phyloP scores from a whole-genome alignment of 2,113 vertebrate genomes.

The Bufo bufo region DNA sequence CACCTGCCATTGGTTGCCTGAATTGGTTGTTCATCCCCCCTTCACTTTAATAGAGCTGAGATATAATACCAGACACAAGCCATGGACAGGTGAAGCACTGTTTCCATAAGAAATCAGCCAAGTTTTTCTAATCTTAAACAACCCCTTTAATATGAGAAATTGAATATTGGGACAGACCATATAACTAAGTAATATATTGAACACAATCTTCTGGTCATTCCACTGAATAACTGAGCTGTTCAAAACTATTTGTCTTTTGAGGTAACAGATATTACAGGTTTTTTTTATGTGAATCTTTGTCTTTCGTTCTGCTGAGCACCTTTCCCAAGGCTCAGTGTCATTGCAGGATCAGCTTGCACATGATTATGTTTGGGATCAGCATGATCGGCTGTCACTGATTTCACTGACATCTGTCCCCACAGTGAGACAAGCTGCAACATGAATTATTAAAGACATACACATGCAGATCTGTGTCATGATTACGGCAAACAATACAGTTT shows the following conservation, averaged over 20 bases:
- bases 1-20: no score
- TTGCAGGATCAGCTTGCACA: slow-evolving; percentile 74
- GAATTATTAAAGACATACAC: slow-evolving; percentile 82
- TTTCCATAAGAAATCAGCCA: no score
- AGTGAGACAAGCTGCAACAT: slow-evolving; percentile 84
- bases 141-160: no score
- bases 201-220: background rate
- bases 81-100: no score
- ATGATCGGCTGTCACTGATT: slow-evolving; percentile 90
- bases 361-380: slow-evolving; percentile 85
- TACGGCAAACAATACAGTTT: slow-evolving; percentile 72
- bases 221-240: background rate
- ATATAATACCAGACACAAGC: no score
- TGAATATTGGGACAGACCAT: no score
- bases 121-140: no score
- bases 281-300: slow-evolving; percentile 27
- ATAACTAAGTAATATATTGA: no score
- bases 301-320: slow-evolving; percentile 58
- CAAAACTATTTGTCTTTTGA: background rate
- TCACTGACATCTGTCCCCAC: slow-evolving; percentile 90
- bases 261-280: background rate
- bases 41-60: no score
- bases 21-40: no score
- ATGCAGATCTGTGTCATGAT: slow-evolving; percentile 74
- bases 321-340: slow-evolving; percentile 67